Evolutionary conservation across 2,888 invertebrate species (phyloP), one percentile per base, ranked within the genome.

Genomic region (Pantelozetes paolii): DNA sequence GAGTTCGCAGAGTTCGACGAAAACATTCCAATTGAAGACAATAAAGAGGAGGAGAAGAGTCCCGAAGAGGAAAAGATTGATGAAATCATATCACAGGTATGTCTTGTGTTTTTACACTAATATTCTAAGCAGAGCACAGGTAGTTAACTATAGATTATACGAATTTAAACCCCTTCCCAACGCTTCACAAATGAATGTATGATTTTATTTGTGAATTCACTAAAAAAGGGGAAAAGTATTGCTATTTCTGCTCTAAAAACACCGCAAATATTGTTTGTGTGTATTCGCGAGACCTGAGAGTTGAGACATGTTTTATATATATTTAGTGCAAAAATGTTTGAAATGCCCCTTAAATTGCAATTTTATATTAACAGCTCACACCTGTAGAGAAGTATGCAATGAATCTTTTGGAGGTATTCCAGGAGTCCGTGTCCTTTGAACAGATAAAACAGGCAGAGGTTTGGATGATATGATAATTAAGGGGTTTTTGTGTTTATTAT

Each of bases 1-100:
- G 93, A 94, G 83, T 86, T 95, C 78, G 94, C 92, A 0, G 96
- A 96, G 84, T 96, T 96, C 84, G 96, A 96, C 84, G 96, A 97
- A 84, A 90, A 88, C 80, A 91, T 94, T 84, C 94, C 95, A 64
- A 45, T 79, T 28, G 79, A 77, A 70, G 75, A 59, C 18, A 78
- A 78, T 28, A 54, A 62, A 26, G 80, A 81, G 20, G 81, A 82
- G 15, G 77, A 80, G 45, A 82, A 82, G 11, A 80, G 80, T 75
- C 82, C 82, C 2, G 83, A 83, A 76, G 79, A 81, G 76, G 83
- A 83, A 76, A 28, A 73, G 23, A 79, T 84, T 15, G 81, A 81
- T 2, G 80, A 81, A 79, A 76, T 84, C 13, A 82, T 83, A 75
- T 81, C 82, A 76, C 82, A 83, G 80, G 83, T 83, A 77, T 64